Percentiles rank a stretch among this genome's conserved stretches.
These are phyloP conservation scores for Oreochromis spilurus DNA, from an alignment of 2,113 vertebrate species.

Conservation along the genomic window DNA sequence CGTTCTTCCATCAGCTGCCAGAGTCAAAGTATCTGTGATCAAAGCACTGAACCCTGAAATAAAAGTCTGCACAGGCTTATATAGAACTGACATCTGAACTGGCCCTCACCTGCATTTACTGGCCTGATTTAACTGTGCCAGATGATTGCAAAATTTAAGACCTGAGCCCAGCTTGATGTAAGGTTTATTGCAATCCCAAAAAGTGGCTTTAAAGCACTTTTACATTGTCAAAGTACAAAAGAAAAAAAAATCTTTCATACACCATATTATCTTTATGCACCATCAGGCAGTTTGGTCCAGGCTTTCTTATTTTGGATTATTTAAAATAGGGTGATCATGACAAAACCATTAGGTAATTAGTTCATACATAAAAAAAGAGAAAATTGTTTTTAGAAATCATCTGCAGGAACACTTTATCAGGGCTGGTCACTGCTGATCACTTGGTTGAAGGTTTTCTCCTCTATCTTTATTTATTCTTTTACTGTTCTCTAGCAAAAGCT, in stretches of 20 bases:
- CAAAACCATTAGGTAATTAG: background rate
- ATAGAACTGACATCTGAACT: background rate
- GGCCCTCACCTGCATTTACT: background rate
- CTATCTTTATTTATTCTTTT: background rate
- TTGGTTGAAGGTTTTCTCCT: background rate
- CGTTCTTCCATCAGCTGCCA: conserved; percentile 12
- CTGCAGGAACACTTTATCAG: background rate
- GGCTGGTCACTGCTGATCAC: background rate
- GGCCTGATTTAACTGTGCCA: background rate
- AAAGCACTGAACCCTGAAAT: conserved; percentile 25
- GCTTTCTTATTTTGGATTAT: background rate
- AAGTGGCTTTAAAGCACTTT: background rate
- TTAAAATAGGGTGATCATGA: background rate
- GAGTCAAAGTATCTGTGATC: conserved; percentile 20
- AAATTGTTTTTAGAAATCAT: background rate
- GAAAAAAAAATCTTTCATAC: background rate
- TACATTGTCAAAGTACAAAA: background rate
- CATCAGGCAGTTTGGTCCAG: background rate
- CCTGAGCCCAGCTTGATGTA: background rate
- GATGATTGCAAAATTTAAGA: background rate
- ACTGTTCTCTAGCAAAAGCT: background rate
- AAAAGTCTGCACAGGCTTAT: background rate
- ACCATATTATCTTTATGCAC: background rate
- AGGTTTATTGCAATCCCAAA: background rate
- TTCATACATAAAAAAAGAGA: background rate